phyloP scores from a whole-genome alignment of 2,797 vertebrate genomes.

The Amniataba percoides region DNA sequence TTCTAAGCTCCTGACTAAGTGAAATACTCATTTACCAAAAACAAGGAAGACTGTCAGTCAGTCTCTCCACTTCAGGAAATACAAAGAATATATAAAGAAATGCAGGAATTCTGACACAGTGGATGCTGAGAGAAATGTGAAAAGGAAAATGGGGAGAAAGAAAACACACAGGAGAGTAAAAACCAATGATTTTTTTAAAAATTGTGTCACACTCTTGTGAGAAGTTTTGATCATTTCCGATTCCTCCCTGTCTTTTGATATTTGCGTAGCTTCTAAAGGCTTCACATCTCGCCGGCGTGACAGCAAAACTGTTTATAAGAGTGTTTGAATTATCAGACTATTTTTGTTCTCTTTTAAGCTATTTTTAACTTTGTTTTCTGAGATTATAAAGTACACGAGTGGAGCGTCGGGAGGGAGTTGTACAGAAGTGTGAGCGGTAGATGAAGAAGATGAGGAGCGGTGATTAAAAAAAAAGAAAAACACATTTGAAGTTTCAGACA shows the following conservation, averaged over 20 bases:
- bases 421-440: background rate
- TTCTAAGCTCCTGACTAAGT: background rate
- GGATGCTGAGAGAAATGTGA: too few species aligned
- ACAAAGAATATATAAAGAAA: too few species aligned
- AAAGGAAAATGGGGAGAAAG: too few species aligned
- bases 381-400: constrained; percentile 38
- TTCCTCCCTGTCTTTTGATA: background rate
- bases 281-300: constrained; percentile 33
- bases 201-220: constrained; percentile 3
- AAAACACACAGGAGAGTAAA: too few species aligned
- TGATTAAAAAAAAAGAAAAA: constrained; percentile 23
- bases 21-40: background rate
- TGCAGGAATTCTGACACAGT: too few species aligned
- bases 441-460: constrained; percentile 7
- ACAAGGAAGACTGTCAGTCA: background rate
- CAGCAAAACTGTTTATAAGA: constrained; percentile 25
- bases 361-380: constrained; percentile 48
- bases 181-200: background rate
- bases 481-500: background rate
- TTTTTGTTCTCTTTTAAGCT: constrained; percentile 49
- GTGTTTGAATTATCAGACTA: constrained; percentile 33
- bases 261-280: constrained; percentile 31
- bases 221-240: constrained; percentile 16
- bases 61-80: background rate
- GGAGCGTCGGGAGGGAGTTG: constrained; percentile 23